Conservation (phyloP, 2,113 vertebrate genomes). For the Podilymbus podiceps region DNA sequence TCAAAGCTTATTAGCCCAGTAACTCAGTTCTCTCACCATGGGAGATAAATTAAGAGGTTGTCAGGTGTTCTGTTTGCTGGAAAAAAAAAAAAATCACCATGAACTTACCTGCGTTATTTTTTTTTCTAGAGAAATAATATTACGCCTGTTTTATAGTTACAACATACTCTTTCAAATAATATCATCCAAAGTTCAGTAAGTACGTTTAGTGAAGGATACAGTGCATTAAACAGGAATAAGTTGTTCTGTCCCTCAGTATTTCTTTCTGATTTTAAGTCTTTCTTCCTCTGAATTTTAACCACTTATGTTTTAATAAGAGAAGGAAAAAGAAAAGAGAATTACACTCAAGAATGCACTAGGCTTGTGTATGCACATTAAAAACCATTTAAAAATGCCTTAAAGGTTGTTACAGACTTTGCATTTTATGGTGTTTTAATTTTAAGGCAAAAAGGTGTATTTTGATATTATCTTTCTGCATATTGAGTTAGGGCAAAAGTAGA, state of each 20-base stretch:
- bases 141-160: neutral
- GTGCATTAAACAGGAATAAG: neutral
- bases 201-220: neutral
- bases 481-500: neutral
- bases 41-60: neutral
- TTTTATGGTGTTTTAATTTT: neutral
- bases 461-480: neutral
- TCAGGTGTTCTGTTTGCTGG: neutral
- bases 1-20: neutral
- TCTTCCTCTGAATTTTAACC: conserved; percentile 14
- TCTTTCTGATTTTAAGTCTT: neutral
- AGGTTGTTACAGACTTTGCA: conserved; percentile 9
- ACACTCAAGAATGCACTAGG: neutral
- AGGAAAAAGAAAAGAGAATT: neutral
- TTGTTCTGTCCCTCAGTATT: neutral
- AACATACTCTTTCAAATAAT: neutral
- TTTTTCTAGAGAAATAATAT: neutral
- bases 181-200: neutral
- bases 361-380: neutral
- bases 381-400: neutral
- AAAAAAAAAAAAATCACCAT: neutral
- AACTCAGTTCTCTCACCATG: neutral
- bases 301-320: neutral
- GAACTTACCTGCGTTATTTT: neutral
- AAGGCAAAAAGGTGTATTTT: conserved; percentile 7